Evolutionary conservation across 2,113 vertebrate genomes (phyloP).

Genomic region (Forbesichthys agassizii): DNA sequence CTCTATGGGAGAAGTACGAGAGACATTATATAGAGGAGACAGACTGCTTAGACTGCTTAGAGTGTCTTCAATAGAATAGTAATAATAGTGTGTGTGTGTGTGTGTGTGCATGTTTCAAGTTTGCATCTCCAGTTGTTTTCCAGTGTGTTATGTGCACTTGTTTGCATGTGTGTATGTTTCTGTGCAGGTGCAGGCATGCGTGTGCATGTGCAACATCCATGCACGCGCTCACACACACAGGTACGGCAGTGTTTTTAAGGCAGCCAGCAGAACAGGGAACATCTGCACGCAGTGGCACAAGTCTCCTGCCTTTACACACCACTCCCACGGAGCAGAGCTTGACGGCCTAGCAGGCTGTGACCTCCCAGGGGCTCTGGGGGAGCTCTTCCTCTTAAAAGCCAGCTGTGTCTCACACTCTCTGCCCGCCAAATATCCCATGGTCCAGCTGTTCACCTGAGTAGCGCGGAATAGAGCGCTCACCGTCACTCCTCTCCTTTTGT

Average conservation of each 20-base stretch:
- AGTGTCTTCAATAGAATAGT: too few species aligned
- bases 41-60: too few species aligned
- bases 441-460: slow-evolving; percentile 82
- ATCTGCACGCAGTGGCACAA: slow-evolving; percentile 75
- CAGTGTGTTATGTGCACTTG: slow-evolving; percentile 46
- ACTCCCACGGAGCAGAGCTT: slow-evolving; percentile 68
- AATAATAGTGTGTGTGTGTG: slow-evolving; percentile 16
- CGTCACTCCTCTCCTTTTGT: slow-evolving; percentile 36
- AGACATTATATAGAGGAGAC: too few species aligned
- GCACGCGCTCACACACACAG: neutral
- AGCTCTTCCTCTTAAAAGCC: slow-evolving; percentile 79
- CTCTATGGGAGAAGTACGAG: too few species aligned
- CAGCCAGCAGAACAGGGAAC: slow-evolving; percentile 68
- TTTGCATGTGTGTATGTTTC: slow-evolving; percentile 36
- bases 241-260: slow-evolving; percentile 34
- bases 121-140: slow-evolving; percentile 44
- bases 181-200: slow-evolving; percentile 4
- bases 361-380: slow-evolving; percentile 74
- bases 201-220: neutral
- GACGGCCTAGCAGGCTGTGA: slow-evolving; percentile 78
- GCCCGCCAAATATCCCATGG: slow-evolving; percentile 74
- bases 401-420: slow-evolving; percentile 76
- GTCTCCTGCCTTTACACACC: slow-evolving; percentile 73
- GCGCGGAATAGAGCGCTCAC: slow-evolving; percentile 53
- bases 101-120: slow-evolving; percentile 26